Percentiles rank a stretch among this genome's conserved stretches.
phyloP scores from a whole-genome alignment of 92 coral and sea anemone species.

The Nematostella vectensis region DNA sequence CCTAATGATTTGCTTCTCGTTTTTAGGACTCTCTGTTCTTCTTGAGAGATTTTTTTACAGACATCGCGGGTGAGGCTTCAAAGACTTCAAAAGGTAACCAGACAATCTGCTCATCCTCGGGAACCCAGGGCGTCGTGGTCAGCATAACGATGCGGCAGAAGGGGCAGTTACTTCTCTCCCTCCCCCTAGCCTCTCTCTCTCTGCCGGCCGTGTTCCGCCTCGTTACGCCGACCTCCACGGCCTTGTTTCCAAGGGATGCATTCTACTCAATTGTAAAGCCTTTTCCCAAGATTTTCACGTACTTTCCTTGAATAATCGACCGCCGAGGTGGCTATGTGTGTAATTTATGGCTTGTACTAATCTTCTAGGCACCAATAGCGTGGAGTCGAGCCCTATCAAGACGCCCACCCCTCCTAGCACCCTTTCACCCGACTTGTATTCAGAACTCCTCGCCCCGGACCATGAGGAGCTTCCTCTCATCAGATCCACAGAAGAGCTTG shows the following conservation, averaged over 20 bases:
- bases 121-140: no score
- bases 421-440: constrained; percentile 6
- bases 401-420: constrained; percentile 1
- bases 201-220: constrained; percentile 46
- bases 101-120: no score
- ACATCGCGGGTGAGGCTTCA: constrained; percentile 75
- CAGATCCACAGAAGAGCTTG: constrained; percentile 31
- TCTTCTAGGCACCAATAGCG: constrained; percentile 33
- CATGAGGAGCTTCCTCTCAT: constrained; percentile 39
- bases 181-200: not conserved
- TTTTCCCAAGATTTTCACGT: no score
- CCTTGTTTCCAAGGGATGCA: no score
- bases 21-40: constrained; percentile 74
- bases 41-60: constrained; percentile 73
- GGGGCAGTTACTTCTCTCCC: not conserved
- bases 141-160: no score
- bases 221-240: constrained; percentile 5
- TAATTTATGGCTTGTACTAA: no score
- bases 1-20: not conserved
- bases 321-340: no score
- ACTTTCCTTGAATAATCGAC: no score
- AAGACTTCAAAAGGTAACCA: constrained; percentile 66
- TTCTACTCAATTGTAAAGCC: no score
- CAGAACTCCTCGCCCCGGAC: constrained; percentile 43
- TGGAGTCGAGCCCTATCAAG: constrained; percentile 31